A percentile compares a stretch with the other conserved stretches of the same genome.
These are phyloP conservation scores for Morpho achilles DNA, from an alignment of 2,888 invertebrate species.

Conservation along the genomic window DNA sequence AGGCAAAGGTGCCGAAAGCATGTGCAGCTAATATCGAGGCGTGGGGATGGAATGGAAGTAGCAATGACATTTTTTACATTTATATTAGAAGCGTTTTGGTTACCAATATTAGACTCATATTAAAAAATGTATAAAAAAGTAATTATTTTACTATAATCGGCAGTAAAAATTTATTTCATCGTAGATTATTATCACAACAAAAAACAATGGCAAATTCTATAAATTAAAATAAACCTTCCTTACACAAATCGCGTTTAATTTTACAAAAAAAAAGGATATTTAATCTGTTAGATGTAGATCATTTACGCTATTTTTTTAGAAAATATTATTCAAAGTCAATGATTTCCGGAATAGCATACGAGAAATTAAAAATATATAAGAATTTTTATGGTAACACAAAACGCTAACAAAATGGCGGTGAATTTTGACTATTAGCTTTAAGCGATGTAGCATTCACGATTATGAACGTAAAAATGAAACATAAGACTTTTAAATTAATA, in stretches of 20 bases:
- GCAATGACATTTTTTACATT: constrained; percentile 11
- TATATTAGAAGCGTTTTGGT: constrained; percentile 19
- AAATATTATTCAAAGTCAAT: too few relatives aligned
- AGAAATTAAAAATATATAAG: background rate
- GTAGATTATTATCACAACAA: too few relatives aligned
- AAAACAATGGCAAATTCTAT: background rate
- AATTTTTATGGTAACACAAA: constrained; percentile 20
- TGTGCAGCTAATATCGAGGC: constrained; percentile 43
- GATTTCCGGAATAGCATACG: too few relatives aligned
- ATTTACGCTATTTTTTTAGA: too few relatives aligned
- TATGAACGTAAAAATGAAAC: background rate
- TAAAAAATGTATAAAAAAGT: too few relatives aligned
- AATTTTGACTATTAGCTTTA: constrained; percentile 19
- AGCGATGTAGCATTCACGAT: constrained; percentile 20
- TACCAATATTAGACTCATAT: constrained; percentile 9
- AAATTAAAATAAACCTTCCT: background rate
- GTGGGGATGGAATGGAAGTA: constrained; percentile 31
- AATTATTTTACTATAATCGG: too few relatives aligned
- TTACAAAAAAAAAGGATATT: too few relatives aligned
- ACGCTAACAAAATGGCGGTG: constrained; percentile 14
- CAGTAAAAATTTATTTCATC: too few relatives aligned
- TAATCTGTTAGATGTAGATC: too few relatives aligned
- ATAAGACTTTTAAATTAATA: too few relatives aligned
- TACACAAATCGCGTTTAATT: too few relatives aligned
- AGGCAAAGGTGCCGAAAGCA: constrained; percentile 44